Conservation (phyloP, 2,888 invertebrate genomes). For the Brenthis daphne region DNA sequence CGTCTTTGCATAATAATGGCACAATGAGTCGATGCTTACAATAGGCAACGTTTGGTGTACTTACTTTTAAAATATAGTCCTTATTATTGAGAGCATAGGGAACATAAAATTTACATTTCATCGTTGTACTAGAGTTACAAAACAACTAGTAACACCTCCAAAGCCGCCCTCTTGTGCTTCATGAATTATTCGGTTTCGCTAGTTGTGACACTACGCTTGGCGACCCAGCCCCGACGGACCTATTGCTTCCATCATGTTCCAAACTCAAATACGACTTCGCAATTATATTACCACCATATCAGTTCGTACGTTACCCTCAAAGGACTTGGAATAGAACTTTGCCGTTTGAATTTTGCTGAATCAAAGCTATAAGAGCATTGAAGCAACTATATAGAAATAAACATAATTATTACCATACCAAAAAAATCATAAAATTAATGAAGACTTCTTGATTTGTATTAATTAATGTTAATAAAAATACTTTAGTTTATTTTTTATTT, state of each 20-base stretch:
- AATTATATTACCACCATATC: conserved; percentile 25
- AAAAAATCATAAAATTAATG: too few species aligned
- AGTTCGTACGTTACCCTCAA: neutral
- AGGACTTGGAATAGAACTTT: conserved; percentile 10
- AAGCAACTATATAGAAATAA: neutral
- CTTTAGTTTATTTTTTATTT: too few species aligned
- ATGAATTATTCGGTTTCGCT: conserved; percentile 68
- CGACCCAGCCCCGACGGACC: conserved; percentile 39
- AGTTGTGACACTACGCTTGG: conserved; percentile 60
- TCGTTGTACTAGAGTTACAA: conserved; percentile 57
- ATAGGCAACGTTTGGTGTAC: conserved; percentile 27
- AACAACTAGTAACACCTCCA: conserved; percentile 65
- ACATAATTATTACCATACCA: neutral
- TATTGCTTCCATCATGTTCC: conserved; percentile 39
- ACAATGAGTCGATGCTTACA: conserved; percentile 63
- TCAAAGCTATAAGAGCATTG: neutral
- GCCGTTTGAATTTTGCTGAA: conserved; percentile 9
- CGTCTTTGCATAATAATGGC: conserved; percentile 76
- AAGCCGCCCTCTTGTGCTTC: conserved; percentile 58
- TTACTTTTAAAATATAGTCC: conserved; percentile 13
- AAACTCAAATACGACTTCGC: conserved; percentile 24
- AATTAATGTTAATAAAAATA: too few species aligned
- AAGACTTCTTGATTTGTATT: too few species aligned
- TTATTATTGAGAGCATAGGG: conserved; percentile 24
- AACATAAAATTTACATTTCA: conserved; percentile 13